phyloP scores from a whole-genome alignment of 2,888 invertebrate genomes.

The Diadegma fenestrale region DNA sequence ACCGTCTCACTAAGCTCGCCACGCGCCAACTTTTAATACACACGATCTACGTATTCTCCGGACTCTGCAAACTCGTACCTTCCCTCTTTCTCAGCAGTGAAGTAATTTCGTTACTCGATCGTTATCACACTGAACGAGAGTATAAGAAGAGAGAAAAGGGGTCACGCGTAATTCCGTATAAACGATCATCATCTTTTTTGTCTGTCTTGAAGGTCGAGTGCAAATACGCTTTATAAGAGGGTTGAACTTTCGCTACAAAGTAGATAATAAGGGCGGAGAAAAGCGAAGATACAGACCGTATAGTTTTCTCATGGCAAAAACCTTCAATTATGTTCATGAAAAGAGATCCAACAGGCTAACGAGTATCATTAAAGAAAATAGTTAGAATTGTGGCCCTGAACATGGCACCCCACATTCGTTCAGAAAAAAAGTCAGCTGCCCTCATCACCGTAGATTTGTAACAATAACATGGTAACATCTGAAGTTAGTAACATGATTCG shows the following conservation, averaged over 20 bases:
- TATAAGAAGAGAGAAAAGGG: constrained; percentile 7
- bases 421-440: constrained; percentile 15
- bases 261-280: constrained; percentile 18
- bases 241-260: not conserved
- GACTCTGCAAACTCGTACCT: not conserved
- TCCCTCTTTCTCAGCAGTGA: constrained; percentile 29
- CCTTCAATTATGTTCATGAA: not conserved
- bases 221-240: constrained; percentile 25
- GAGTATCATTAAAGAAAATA: not conserved
- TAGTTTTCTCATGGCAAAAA: not conserved
- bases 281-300: not conserved
- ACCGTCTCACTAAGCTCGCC: constrained; percentile 43
- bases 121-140: constrained; percentile 44
- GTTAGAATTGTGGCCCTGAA: not conserved
- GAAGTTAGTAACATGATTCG: constrained; percentile 2
- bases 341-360: not conserved
- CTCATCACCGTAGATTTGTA: constrained; percentile 20
- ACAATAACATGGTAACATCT: constrained; percentile 15
- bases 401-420: not conserved
- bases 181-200: constrained; percentile 52
- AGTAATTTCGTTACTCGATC: constrained; percentile 60
- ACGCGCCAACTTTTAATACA: constrained; percentile 60
- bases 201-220: constrained; percentile 22
- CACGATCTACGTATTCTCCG: constrained; percentile 36
- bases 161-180: constrained; percentile 56